Percentiles rank a stretch among this genome's conserved stretches.
Evolutionary conservation across 2,888 invertebrate genomes (phyloP).

Genomic region (Pinctada fucata): DNA sequence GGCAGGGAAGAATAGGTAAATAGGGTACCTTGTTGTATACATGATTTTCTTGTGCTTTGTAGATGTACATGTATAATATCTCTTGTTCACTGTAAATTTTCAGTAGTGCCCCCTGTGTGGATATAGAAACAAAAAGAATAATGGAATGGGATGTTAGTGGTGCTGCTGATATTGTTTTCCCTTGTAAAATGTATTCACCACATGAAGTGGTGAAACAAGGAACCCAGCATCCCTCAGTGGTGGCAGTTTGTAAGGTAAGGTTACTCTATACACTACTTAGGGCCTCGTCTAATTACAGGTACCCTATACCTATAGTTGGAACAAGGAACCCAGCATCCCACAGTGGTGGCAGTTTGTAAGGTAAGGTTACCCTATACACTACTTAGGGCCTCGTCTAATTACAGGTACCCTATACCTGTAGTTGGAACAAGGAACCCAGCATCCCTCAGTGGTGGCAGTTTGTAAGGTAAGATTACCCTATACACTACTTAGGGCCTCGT

Average conservation of each 20-base stretch:
- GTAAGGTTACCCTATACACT: neutral
- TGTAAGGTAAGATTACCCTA: neutral
- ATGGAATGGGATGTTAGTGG: neutral
- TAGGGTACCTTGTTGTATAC: too few relatives aligned
- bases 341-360: slow-evolving; percentile 9
- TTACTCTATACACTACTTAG: neutral
- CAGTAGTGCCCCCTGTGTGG: slow-evolving; percentile 8
- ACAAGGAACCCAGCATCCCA: slow-evolving; percentile 9
- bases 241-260: slow-evolving; percentile 5
- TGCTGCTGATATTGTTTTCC: slow-evolving; percentile 8
- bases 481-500: neutral
- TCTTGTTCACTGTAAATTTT: neutral
- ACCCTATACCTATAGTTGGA: neutral
- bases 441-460: slow-evolving; percentile 8
- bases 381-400: neutral
- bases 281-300: too few relatives aligned
- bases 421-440: slow-evolving; percentile 5
- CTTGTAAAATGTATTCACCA: slow-evolving; percentile 6
- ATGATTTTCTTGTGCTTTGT: too few relatives aligned
- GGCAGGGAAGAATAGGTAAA: too few relatives aligned
- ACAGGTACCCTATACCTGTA: neutral
- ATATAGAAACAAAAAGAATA: slow-evolving; percentile 5
- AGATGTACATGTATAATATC: too few relatives aligned
- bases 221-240: slow-evolving; percentile 10
- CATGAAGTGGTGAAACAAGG: slow-evolving; percentile 4